These are phyloP conservation scores for Manis crassicaudata DNA, from an alignment of 2,797 vertebrate genomes.

Conservation along the genomic window DNA sequence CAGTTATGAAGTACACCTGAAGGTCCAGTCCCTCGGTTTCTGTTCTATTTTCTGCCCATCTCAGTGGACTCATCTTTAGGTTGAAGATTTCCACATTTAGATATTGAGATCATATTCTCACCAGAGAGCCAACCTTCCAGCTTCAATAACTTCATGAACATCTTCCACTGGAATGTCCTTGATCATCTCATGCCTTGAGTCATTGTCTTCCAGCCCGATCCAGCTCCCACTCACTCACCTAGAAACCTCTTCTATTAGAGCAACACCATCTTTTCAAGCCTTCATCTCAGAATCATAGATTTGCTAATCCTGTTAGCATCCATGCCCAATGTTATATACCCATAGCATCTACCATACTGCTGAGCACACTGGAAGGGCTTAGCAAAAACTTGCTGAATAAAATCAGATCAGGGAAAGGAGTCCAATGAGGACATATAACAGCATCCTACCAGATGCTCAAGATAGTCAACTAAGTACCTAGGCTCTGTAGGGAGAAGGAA, in stretches of 20 bases:
- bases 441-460: background rate
- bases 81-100: conserved; percentile 9
- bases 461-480: background rate
- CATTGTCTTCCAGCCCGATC: conserved; percentile 18
- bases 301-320: background rate
- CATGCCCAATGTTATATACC: background rate
- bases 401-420: conserved; percentile 5
- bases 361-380: background rate
- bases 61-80: background rate
- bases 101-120: conserved; percentile 2
- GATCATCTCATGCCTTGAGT: conserved; percentile 13
- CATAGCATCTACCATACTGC: background rate
- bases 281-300: conserved; percentile 26
- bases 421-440: background rate
- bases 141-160: background rate
- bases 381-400: background rate
- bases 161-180: conserved; percentile 2
- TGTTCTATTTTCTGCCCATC: conserved; percentile 38
- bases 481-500: conserved; percentile 8
- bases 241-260: background rate
- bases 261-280: background rate
- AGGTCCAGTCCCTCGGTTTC: background rate
- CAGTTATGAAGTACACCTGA: background rate
- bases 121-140: background rate
- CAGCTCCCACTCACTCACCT: background rate